Evolutionary conservation across 2,888 invertebrate species (phyloP), one percentile per base, ranked within the genome.

Genomic region (Athalia cordata): DNA sequence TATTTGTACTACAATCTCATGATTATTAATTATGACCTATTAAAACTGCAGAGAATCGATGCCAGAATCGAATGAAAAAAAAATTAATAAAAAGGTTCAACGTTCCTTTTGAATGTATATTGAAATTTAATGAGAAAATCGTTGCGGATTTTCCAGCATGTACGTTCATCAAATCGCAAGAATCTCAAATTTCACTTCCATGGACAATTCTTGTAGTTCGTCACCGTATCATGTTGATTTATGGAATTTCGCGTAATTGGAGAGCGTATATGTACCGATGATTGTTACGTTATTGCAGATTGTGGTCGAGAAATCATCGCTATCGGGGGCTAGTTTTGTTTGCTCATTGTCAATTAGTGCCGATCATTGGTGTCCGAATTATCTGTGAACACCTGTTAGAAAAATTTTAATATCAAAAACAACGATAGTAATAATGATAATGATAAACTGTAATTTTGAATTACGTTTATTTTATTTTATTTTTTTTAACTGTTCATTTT

Each of bases 271-370:
- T 29, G 2, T 13, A 45, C 47, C 45, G 59, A 43, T 70, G 70
- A 72, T 72, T 47, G 47, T 47, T 59, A 9, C 57, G 15, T 59
- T 0, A 29, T 29, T 29, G 29, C 29, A 29, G 57, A 47, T 59
- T 72, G 70, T 45, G 70, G 70, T 72, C 13, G 43, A 72, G 59
- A 59, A 72, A 59, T 72, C n/a, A 43, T 43, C 55, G 3, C 7
- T 55, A 43, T 70, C 55, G 11, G 55, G 6, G 29, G 29, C 47
- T 13, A 45, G 59, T 47, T 59, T 15, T 43, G 45, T 13, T 52
- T 47, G 45, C 5, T 47, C 2, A 29, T 29, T 29, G 29, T 29
- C 29, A 29, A 29, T 29, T 29, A 29, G 57, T 11, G 57, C 70
- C n/a, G 57, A 45, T 66, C 5, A 49, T 13, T 1, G 59, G 43